Conservation (phyloP, 2,797 vertebrate species). For the Chloroceryle amazona region DNA sequence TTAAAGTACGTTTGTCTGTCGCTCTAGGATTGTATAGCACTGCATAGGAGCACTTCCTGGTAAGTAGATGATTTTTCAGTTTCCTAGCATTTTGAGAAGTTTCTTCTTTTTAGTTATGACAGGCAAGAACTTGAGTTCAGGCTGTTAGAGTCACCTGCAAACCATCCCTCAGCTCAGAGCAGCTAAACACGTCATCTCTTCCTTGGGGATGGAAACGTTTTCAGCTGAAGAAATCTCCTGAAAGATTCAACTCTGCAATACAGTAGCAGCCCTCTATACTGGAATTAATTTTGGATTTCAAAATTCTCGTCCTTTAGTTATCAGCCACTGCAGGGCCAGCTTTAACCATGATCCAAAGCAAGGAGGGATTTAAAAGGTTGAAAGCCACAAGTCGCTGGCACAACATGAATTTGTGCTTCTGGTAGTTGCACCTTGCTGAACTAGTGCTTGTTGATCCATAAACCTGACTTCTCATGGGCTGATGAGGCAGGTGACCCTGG, state of each 20-base stretch:
- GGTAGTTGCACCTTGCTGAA: background rate
- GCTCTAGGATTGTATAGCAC: background rate
- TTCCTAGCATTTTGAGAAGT: background rate
- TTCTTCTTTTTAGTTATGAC: background rate
- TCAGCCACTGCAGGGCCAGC: background rate
- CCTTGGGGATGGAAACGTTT: background rate
- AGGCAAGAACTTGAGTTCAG: background rate
- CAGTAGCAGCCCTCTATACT: background rate
- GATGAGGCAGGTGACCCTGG: background rate
- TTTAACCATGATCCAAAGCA: background rate
- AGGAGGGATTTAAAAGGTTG: background rate
- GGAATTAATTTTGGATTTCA: background rate
- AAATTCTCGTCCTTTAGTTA: background rate
- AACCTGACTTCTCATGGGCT: background rate
- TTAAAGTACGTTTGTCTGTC: background rate
- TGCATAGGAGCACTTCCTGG: rapidly evolving
- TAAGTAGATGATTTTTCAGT: background rate
- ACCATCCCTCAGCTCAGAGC: background rate
- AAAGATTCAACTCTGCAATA: background rate
- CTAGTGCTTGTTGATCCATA: background rate
- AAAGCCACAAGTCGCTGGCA: background rate
- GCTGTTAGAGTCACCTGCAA: background rate
- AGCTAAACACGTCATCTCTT: background rate
- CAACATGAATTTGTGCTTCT: background rate
- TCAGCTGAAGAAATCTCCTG: background rate